Evolutionary conservation across 1,140 invertebrate species (phyloP), one percentile per base, ranked within the genome.

Genomic region (Musca domestica): DNA sequence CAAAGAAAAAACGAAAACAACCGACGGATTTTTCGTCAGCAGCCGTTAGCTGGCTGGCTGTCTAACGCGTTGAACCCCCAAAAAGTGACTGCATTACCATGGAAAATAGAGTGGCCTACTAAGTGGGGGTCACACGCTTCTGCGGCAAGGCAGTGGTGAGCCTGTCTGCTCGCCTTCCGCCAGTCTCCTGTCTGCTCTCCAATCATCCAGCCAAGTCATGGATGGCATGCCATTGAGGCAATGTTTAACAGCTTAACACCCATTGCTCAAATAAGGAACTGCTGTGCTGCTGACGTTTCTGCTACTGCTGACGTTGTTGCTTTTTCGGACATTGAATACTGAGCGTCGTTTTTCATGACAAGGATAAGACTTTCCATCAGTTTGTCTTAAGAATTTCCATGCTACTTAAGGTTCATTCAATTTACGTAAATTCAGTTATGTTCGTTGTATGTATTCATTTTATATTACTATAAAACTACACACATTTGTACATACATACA

Each of bases 11-110:
- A 41, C 15, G n/a, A n/a, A 41, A 61, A 41, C 41, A 27, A 19
- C 34, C 34, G 34, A 41, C 34, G 34, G 34, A 41, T 34, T 61
- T 19, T 58, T 58, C 30, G 9, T 41, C 34, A 12, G 34, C 34
- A 41, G 5, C 34, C 6, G 34, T 41, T 41, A 41, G 54, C n/a
- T 58, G 54, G 27, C 34, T 34, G 30, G 17, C 15, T 41, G 56
- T 61, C 34, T 41, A 61, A 61, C 27, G 34, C 56, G 34, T 30
- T 34, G n/a, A 61, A 61, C 34, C 30, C 30, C 30, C 56, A 34
- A 41, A 61, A 61, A 20, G 19, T 61, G 56, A 41, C 30, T 61
- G 56, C 56, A 61, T 34, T 30, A 61, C 56, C 56, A 61, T 61
- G 34, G 34, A 41, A 10, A 41, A 41, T 12, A 5, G 4, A 41